A percentile compares a stretch with the other conserved stretches of the same genome.
These are phyloP conservation scores for Agrochola circellaris DNA, from an alignment of 2,888 invertebrate species.

Conservation along the genomic window DNA sequence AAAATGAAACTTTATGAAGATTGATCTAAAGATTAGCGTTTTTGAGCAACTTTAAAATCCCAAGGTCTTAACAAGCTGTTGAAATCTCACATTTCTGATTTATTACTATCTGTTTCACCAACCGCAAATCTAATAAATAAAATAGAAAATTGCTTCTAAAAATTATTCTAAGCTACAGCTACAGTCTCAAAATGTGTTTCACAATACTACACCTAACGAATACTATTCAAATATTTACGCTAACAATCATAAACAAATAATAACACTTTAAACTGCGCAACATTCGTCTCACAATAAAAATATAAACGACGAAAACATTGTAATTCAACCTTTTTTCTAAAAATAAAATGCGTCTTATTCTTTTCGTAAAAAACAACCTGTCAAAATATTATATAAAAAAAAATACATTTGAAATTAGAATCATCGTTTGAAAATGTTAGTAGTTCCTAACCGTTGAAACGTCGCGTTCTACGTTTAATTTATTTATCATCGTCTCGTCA, in stretches of 20 bases:
- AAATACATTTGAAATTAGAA: conserved; percentile 26
- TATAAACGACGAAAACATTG: neutral
- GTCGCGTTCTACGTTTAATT: conserved; percentile 42
- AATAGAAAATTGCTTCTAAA: conserved; percentile 16
- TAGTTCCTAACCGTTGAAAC: conserved; percentile 18
- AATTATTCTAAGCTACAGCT: neutral
- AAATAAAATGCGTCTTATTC: neutral
- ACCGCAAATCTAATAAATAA: conserved; percentile 13
- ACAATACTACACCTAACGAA: conserved; percentile 43
- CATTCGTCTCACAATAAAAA: conserved; percentile 20
- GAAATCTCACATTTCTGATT: conserved; percentile 21
- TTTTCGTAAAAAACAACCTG: conserved; percentile 15
- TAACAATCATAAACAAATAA: conserved; percentile 47
- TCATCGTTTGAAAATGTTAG: conserved; percentile 29
- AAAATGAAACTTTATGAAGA: conserved; percentile 3
- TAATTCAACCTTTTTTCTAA: conserved; percentile 10
- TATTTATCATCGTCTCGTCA: conserved; percentile 65
- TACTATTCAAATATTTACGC: conserved; percentile 46
- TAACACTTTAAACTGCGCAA: conserved; percentile 25
- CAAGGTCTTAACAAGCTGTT: conserved; percentile 33
- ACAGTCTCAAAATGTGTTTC: conserved; percentile 28
- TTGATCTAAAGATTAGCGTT: conserved; percentile 9
- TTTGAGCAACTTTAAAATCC: conserved; percentile 1
- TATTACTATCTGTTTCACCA: conserved; percentile 18
- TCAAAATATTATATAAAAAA: conserved; percentile 9